Conservation (phyloP, 2,797 vertebrate genomes). For the Gymnocypris eckloni region DNA sequence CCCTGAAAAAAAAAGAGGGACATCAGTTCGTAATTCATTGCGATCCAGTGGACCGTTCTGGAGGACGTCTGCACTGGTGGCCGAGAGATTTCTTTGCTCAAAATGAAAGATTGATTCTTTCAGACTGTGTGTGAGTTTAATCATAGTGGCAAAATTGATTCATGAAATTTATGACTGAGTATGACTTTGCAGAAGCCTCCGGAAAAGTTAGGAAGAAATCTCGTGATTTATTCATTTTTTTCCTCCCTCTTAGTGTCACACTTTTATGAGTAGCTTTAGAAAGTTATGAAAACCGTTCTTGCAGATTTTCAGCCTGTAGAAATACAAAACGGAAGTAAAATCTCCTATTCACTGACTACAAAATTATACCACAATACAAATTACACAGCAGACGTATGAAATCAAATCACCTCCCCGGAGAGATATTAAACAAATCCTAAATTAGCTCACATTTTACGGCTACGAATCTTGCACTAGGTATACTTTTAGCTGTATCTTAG, state of each 20-base stretch:
- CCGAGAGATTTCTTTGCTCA: conserved; percentile 18
- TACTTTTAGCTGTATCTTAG: conserved; percentile 3
- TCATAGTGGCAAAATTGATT: conserved; percentile 14
- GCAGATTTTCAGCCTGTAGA: conserved; percentile 24
- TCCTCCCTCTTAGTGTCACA: not conserved
- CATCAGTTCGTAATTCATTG: conserved; percentile 30
- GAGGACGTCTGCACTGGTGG: conserved; percentile 19
- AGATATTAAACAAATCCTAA: conserved; percentile 32
- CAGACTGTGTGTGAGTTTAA: conserved; percentile 48
- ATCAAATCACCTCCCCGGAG: conserved; percentile 22
- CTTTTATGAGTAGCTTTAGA: conserved; percentile 42
- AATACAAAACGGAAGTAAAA: conserved; percentile 16
- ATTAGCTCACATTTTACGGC: conserved; percentile 8
- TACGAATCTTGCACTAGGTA: not conserved
- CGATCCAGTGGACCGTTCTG: conserved; percentile 10
- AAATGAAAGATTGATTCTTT: conserved; percentile 51
- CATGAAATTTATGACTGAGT: conserved; percentile 45
- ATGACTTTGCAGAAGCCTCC: conserved; percentile 41
- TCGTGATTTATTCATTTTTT: conserved; percentile 26
- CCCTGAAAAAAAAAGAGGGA: not conserved
- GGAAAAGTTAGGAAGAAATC: conserved; percentile 37
- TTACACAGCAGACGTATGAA: not conserved
- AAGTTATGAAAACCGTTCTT: conserved; percentile 35
- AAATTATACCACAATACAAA: conserved; percentile 26
- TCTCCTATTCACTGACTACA: conserved; percentile 22